Evolutionary conservation across 2,797 vertebrate genomes (phyloP).

Genomic region (Onychomys torridus): DNA sequence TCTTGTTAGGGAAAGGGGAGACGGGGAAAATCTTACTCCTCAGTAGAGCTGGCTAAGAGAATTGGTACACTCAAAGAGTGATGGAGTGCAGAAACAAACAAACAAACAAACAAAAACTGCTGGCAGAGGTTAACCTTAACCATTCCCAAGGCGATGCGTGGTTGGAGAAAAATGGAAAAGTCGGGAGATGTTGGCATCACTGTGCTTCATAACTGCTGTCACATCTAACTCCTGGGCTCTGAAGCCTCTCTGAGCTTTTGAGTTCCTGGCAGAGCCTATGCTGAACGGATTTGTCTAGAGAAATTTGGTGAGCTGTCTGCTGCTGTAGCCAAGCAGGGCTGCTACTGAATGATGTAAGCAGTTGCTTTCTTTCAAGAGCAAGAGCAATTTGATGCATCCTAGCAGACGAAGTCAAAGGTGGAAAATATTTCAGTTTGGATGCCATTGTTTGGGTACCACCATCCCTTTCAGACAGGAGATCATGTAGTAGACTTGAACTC

Average conservation of each 20-base stretch:
- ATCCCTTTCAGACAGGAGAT: background rate
- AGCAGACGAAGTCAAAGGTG: background rate
- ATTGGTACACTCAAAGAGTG: accelerated
- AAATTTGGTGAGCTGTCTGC: slow-evolving; percentile 32
- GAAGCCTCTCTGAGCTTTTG: background rate
- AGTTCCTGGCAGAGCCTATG: background rate
- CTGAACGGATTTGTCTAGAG: background rate
- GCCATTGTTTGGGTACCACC: background rate
- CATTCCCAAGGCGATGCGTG: background rate
- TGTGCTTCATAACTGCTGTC: accelerated
- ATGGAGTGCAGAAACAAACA: background rate
- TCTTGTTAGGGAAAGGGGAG: background rate
- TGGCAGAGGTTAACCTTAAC: background rate
- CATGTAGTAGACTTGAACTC: background rate
- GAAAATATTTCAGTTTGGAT: background rate
- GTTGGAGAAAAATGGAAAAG: background rate
- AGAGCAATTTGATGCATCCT: background rate
- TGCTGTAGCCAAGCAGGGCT: slow-evolving; percentile 18
- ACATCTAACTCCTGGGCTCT: accelerated
- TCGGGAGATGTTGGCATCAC: background rate
- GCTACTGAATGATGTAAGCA: slow-evolving; percentile 43
- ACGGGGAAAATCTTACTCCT: background rate
- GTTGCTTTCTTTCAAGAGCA: slow-evolving; percentile 35
- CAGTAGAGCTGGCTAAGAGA: background rate
- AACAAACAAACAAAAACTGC: too few relatives aligned